phyloP scores from a whole-genome alignment of 2,113 vertebrate species.

The Benthochromis sp. region DNA sequence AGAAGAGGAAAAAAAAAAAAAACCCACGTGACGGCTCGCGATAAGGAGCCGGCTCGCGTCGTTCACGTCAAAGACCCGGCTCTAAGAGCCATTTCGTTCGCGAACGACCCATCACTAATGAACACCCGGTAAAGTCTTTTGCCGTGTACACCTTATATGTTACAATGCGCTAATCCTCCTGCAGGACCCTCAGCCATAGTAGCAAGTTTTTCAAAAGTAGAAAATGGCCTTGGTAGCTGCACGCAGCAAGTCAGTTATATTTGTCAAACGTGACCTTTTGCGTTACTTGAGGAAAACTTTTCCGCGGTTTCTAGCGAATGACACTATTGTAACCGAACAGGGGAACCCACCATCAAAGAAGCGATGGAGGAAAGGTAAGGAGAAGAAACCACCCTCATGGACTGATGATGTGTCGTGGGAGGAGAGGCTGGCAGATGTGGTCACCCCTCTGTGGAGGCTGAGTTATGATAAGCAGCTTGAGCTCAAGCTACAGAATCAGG shows the following conservation, averaged over 20 bases:
- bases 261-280: not conserved
- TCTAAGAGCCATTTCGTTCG: no score
- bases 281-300: not conserved
- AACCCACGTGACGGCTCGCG: no score
- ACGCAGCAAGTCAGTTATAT: not conserved
- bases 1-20: no score
- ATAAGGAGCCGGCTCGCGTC: no score
- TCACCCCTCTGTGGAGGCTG: conserved; percentile 80
- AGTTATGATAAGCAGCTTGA: conserved; percentile 79
- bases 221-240: conserved; percentile 1
- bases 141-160: no score
- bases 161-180: not conserved
- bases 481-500: conserved; percentile 75
- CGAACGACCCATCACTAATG: no score
- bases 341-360: not conserved
- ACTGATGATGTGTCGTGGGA: conserved; percentile 52
- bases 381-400: not conserved
- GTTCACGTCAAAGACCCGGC: no score
- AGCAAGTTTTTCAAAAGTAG: not conserved
- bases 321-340: not conserved
- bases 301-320: not conserved
- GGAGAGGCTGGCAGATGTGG: conserved; percentile 67
- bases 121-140: not conserved
- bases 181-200: not conserved
- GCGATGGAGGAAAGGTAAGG: not conserved